Percentiles rank a stretch among this genome's conserved stretches.
Conservation (phyloP, 2,113 vertebrate genomes). For the Apistogramma diplotaenia region DNA sequence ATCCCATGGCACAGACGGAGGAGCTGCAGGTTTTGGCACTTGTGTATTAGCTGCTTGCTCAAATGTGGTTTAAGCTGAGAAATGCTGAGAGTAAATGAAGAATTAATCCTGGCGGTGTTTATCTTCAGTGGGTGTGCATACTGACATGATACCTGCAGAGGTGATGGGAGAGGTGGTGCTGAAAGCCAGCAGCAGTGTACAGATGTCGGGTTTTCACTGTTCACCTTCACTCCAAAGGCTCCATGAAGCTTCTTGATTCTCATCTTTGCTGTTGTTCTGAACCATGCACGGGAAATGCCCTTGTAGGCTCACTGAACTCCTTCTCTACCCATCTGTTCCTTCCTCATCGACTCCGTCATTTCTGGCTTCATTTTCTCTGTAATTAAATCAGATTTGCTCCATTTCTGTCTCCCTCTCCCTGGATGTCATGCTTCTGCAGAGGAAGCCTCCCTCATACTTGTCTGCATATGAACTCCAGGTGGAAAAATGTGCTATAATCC, state of each 20-base stretch:
- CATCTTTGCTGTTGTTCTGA: not conserved
- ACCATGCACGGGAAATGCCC: not conserved
- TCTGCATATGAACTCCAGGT: slow-evolving; percentile 46
- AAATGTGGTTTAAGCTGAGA: accelerated
- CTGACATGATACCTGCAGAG: no score
- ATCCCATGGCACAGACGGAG: not conserved
- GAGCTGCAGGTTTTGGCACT: not conserved
- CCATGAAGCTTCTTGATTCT: not conserved
- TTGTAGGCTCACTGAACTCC: not conserved
- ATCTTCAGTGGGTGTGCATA: no score
- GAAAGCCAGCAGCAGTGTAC: no score
- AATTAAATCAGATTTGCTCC: not conserved
- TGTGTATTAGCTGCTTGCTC: not conserved
- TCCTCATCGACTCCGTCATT: not conserved
- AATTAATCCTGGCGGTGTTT: no score
- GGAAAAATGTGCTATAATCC: slow-evolving; percentile 29
- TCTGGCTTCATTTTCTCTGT: not conserved
- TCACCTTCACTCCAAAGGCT: not conserved
- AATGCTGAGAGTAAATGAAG: no score
- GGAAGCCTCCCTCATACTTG: not conserved
- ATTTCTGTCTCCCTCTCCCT: not conserved
- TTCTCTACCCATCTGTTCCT: slow-evolving; percentile 6
- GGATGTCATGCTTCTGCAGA: slow-evolving; percentile 3
- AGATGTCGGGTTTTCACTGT: not conserved
- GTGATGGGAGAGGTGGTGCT: not conserved